Evolutionary conservation across 2,797 vertebrate genomes (phyloP).

Genomic region (Kryptolebias ocellatus): DNA sequence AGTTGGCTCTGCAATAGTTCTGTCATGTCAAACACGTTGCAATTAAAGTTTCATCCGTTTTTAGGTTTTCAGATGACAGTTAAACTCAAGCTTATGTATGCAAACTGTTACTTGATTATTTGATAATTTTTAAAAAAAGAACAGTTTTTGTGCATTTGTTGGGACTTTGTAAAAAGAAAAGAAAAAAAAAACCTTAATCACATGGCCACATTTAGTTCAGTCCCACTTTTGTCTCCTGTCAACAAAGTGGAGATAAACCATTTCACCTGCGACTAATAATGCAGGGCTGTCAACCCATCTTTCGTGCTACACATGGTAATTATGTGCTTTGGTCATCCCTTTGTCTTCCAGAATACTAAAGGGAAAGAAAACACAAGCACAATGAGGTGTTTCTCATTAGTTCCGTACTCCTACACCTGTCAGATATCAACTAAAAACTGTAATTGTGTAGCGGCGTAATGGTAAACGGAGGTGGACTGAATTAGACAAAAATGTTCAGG

Average conservation of each 20-base stretch:
- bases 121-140: slow-evolving; percentile 29
- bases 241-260: slow-evolving; percentile 69
- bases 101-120: slow-evolving; percentile 16
- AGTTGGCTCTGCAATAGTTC: slow-evolving; percentile 18
- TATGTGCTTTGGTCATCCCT: slow-evolving; percentile 61
- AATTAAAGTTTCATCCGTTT: slow-evolving; percentile 25
- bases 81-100: background rate
- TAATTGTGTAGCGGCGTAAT: slow-evolving; percentile 18
- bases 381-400: slow-evolving; percentile 52
- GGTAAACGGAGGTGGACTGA: background rate
- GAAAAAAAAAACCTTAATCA: slow-evolving; percentile 48
- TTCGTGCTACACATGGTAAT: slow-evolving; percentile 66
- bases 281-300: slow-evolving; percentile 70
- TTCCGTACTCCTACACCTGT: slow-evolving; percentile 48
- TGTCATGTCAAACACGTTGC: slow-evolving; percentile 16
- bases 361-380: slow-evolving; percentile 49
- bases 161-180: slow-evolving; percentile 32
- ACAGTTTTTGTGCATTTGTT: slow-evolving; percentile 9
- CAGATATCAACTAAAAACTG: slow-evolving; percentile 43
- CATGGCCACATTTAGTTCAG: slow-evolving; percentile 25
- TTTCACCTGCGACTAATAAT: slow-evolving; percentile 73
- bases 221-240: slow-evolving; percentile 49
- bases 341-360: slow-evolving; percentile 60
- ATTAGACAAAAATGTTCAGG: background rate
- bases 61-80: background rate